Conservation (phyloP, 2,797 vertebrate genomes). For the Dermochelys coriacea region DNA sequence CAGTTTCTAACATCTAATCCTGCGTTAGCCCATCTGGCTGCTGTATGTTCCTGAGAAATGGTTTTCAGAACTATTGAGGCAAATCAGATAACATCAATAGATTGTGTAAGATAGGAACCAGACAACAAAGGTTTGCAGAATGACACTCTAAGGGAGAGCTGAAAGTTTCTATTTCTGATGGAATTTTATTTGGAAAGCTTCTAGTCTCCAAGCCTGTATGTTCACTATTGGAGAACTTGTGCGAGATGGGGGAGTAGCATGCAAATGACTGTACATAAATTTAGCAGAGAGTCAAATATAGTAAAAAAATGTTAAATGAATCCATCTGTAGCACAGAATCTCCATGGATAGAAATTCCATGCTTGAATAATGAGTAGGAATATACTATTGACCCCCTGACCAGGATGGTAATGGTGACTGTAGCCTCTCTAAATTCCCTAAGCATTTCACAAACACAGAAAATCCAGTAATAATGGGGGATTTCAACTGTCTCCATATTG, state of each 20-base stretch:
- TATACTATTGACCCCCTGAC: not conserved
- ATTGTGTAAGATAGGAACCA: not conserved
- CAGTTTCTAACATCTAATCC: not conserved
- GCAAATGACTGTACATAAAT: not conserved
- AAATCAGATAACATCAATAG: not conserved
- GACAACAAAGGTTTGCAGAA: not conserved
- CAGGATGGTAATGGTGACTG: not conserved
- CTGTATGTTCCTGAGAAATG: not conserved
- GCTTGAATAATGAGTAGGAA: not conserved
- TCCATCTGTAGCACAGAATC: not conserved
- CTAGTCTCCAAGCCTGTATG: not conserved
- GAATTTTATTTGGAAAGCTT: conserved; percentile 31
- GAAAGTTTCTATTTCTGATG: not conserved
- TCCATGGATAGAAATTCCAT: not conserved
- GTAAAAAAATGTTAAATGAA: not conserved
- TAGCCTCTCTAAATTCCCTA: too few species aligned
- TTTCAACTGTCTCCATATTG: not conserved
- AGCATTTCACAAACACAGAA: too few species aligned
- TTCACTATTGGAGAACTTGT: not conserved
- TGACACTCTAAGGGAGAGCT: not conserved
- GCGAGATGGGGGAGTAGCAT: not conserved
- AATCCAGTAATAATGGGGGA: not conserved
- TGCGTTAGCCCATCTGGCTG: not conserved
- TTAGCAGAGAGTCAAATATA: not conserved
- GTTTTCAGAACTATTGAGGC: not conserved